These are phyloP conservation scores for Enteromius radiatus DNA, from an alignment of 2,797 vertebrate species.

Conservation along the genomic window DNA sequence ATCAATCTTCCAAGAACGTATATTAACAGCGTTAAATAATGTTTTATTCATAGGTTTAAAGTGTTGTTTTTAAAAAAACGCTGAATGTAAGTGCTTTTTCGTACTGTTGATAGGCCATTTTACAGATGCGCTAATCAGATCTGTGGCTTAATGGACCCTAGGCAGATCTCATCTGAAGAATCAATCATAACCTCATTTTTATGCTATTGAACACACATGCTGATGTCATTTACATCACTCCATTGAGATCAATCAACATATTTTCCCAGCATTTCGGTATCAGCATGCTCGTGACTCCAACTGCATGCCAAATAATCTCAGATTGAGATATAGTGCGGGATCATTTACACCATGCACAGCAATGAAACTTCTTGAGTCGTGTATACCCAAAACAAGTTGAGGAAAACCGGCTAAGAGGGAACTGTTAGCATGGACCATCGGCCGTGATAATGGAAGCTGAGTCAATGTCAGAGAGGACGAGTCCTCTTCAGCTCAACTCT, in stretches of 20 bases:
- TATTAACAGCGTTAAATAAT: slow-evolving; percentile 8
- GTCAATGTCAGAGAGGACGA: slow-evolving; percentile 70
- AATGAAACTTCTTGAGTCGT: neutral
- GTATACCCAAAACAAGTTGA: slow-evolving; percentile 2
- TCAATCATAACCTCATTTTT: slow-evolving; percentile 45
- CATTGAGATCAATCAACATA: slow-evolving; percentile 37
- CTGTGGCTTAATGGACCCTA: slow-evolving; percentile 14
- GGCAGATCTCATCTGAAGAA: slow-evolving; percentile 22
- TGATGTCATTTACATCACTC: slow-evolving; percentile 39
- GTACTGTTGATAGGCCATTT: slow-evolving; percentile 22
- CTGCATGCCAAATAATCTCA: slow-evolving; percentile 28
- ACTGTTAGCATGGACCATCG: slow-evolving; percentile 24
- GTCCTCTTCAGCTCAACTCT: slow-evolving; percentile 73
- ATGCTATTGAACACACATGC: slow-evolving; percentile 25
- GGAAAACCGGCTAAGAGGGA: neutral
- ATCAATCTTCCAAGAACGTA: neutral
- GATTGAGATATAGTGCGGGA: slow-evolving; percentile 7
- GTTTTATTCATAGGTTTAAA: slow-evolving; percentile 1
- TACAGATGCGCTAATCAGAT: slow-evolving; percentile 24
- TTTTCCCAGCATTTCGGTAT: slow-evolving; percentile 9
- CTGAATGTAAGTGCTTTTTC: slow-evolving; percentile 16
- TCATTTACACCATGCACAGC: neutral
- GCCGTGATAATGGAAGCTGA: slow-evolving; percentile 62
- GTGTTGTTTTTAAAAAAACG: neutral
- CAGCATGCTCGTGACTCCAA: neutral